Evolutionary conservation across 64 coral and sea anemone species (phyloP).

Genomic region (Dendronephthya gigantea): DNA sequence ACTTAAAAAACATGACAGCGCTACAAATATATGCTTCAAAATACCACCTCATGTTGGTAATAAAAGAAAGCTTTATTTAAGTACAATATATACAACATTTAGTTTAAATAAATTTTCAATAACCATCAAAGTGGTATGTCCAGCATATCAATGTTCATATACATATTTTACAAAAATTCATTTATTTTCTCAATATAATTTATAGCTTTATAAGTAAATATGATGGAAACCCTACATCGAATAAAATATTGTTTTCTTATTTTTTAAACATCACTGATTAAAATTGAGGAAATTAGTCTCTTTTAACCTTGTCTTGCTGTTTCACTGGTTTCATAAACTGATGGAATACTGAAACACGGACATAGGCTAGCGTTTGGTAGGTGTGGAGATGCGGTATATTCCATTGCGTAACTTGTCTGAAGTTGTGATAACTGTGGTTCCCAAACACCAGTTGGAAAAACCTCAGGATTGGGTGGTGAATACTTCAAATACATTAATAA

Average conservation of each 20-base stretch:
- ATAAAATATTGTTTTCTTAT: neutral
- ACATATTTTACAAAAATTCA: too few relatives aligned
- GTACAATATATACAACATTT: neutral
- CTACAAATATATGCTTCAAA: too few relatives aligned
- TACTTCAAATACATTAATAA: conserved; percentile 13
- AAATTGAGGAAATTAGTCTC: neutral
- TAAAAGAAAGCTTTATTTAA: neutral
- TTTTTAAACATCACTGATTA: neutral
- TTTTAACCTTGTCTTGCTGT: neutral
- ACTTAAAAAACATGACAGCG: too few relatives aligned
- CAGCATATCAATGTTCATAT: neutral
- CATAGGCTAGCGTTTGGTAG: neutral
- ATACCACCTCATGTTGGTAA: too few relatives aligned
- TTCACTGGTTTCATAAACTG: neutral
- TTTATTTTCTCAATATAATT: too few relatives aligned
- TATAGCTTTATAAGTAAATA: neutral
- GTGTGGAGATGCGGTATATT: neutral
- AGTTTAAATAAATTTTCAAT: neutral
- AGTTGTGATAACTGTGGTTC: neutral
- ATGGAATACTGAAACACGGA: neutral
- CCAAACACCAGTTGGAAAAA: neutral
- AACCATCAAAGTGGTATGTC: neutral
- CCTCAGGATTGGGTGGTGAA: neutral
- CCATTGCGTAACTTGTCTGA: neutral
- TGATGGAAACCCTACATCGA: neutral